These are phyloP conservation scores for Trypoxylon attenuatum DNA, from an alignment of 2,888 invertebrate species.

Conservation along the genomic window DNA sequence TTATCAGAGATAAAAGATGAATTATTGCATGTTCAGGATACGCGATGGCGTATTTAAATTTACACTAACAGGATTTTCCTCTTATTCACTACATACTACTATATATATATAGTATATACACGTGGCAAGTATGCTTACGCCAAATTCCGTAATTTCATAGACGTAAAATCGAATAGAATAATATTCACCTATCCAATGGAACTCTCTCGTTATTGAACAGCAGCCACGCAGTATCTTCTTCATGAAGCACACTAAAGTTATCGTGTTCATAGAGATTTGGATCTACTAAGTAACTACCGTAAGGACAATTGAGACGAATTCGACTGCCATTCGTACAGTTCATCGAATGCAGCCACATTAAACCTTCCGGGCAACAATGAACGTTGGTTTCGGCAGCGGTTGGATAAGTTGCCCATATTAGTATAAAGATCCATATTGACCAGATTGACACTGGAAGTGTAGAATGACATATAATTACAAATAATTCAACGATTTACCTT, in stretches of 20 bases:
- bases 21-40: not conserved
- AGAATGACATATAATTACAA: not conserved
- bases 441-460: constrained; percentile 17
- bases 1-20: too few relatives aligned
- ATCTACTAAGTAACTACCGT: constrained; percentile 58
- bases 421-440: constrained; percentile 36
- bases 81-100: not conserved
- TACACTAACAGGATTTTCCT: constrained; percentile 12
- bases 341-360: constrained; percentile 19
- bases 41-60: not conserved
- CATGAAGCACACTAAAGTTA: constrained; percentile 16
- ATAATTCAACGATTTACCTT: not conserved
- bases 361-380: constrained; percentile 45
- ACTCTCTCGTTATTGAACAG: constrained; percentile 17
- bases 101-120: not conserved
- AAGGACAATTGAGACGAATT: constrained; percentile 50
- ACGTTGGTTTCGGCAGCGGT: constrained; percentile 13
- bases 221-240: constrained; percentile 21
- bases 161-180: constrained; percentile 1
- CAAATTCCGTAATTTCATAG: too few relatives aligned
- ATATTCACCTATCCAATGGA: constrained; percentile 37
- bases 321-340: constrained; percentile 58
- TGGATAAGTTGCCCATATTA: constrained; percentile 13
- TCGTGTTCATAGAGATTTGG: constrained; percentile 28
- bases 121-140: too few relatives aligned